Evolutionary conservation across 2,888 invertebrate species (phyloP), one percentile per base, ranked within the genome.

Genomic region (Hypercompe scribonia): DNA sequence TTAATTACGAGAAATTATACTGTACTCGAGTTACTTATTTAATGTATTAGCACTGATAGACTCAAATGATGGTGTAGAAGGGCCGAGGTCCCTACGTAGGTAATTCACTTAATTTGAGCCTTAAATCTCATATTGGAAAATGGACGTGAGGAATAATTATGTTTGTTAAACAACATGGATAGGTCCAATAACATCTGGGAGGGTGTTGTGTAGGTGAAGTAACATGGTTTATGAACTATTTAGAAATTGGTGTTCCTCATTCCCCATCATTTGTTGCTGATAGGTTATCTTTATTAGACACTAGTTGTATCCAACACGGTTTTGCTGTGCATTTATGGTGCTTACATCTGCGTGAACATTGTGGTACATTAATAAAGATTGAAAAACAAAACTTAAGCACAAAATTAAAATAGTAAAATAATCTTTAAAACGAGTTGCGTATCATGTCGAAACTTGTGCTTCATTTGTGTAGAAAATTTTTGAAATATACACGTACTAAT

Each of bases 51-150:
- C 67, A 66, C 74, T 68, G 73, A 80, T 77, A 75, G 79, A 77
- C 76, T 78, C 85, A 77, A 84, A 78, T 76, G 46, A 46, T 75
- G 74, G 76, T 76, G 76, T 78, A 70, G 61, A 76, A 76, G 82
- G 77, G 82, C 83, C 88, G 82, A 85, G 87, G 85, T 86, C 88
- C 86, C 88, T 86, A 89, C 89, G 88, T 75, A 84, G 86, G 92
- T 94, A 95, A 95, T 95, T 95, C 93, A 95, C 90, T 95, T 94
- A 95, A 95, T 94, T 95, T 91, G 90, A 90, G 90, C 91, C 88
- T 92, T 91, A 94, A 95, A 95, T 95, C 95, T 95, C 94, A 94
- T 95, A 94, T 94, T 93, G 91, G 92, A 89, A 90, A 93, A 94
- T 94, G 94, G 93, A 92, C 92, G 91, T 84, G 85, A 88, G 86